Evolutionary conservation across 2,797 vertebrate species (phyloP), one percentile per base, ranked within the genome.

Genomic region (Catharus ustulatus): DNA sequence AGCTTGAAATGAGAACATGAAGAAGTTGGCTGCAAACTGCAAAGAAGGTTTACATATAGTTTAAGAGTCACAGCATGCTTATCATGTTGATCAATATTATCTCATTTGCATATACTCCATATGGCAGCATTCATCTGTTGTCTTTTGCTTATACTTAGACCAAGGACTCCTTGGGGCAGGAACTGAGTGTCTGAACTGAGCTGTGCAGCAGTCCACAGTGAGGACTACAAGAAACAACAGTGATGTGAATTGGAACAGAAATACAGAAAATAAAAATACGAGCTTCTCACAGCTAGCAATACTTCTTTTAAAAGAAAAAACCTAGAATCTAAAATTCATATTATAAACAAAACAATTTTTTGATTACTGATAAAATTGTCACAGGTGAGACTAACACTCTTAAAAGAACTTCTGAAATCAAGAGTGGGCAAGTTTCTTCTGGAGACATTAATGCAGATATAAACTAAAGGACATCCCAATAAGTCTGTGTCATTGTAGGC

Each of bases 31-130:
- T 88, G 83, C 77, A 93, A 95, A 95, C 80, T 90, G 94, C 77
- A 94, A 88, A 90, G 88, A 90, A 81, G 67, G 92, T 93, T 88
- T 91, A 69, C 63, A 79, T 73, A 59, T 42, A 94, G 80, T 91
- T 95, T 94, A 93, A 94, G 80, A 94, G 83, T 96, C 94, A 91
- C 77, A 96, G 91, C 87, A 84, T 95, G 84, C 82, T 96, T 95
- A 96, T 87, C 89, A 77, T 94, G 93, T 95, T 96, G 93, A 95
- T 94, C 95, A 96, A 95, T 96, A 96, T 92, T 92, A 95, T 74
- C 91, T 93, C 93, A 96, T 95, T 96, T 96, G 89, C 95, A 96
- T 96, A 85, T 38, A 87, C 84, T 92, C 95, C 95, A 96, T 96
- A 94, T 96, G 96, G 95, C 93, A 95, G 79, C 79, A 91, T 94